Evolutionary conservation across 2,888 invertebrate species (phyloP).

Genomic region (Caenorhabditis sinica): DNA sequence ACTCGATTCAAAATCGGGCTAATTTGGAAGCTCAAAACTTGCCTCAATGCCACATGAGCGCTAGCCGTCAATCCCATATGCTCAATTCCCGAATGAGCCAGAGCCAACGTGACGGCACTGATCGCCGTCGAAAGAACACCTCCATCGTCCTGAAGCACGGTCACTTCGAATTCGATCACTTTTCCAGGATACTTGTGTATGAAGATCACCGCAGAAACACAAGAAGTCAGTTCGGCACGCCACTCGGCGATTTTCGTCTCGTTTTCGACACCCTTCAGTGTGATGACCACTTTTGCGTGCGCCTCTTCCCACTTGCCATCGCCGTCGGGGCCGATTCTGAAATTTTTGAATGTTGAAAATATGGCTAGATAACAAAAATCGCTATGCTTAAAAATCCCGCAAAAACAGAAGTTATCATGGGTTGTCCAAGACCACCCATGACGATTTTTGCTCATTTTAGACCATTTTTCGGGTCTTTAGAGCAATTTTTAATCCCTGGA

Average conservation of each 20-base stretch:
- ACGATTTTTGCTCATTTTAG: no score
- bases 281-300: conserved; percentile 54
- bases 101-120: conserved; percentile 67
- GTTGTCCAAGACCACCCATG: no score
- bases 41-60: conserved; percentile 44
- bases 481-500: conserved; percentile 16
- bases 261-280: conserved; percentile 57
- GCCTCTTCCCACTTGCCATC: conserved; percentile 67
- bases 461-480: no score
- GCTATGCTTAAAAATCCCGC: no score
- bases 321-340: conserved; percentile 56
- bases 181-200: conserved; percentile 72
- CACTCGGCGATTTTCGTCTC: conserved; percentile 53
- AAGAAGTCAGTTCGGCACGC: conserved; percentile 67
- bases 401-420: neutral
- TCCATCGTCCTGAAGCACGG: conserved; percentile 71
- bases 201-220: conserved; percentile 67
- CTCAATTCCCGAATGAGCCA: conserved; percentile 73
- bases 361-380: neutral
- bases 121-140: conserved; percentile 70
- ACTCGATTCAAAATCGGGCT: no score
- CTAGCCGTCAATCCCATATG: conserved; percentile 53
- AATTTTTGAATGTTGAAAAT: conserved; percentile 22
- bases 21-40: neutral
- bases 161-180: conserved; percentile 70